These are phyloP conservation scores for Polydrusus pterygomalis DNA, from an alignment of 2,888 invertebrate genomes.

Conservation along the genomic window DNA sequence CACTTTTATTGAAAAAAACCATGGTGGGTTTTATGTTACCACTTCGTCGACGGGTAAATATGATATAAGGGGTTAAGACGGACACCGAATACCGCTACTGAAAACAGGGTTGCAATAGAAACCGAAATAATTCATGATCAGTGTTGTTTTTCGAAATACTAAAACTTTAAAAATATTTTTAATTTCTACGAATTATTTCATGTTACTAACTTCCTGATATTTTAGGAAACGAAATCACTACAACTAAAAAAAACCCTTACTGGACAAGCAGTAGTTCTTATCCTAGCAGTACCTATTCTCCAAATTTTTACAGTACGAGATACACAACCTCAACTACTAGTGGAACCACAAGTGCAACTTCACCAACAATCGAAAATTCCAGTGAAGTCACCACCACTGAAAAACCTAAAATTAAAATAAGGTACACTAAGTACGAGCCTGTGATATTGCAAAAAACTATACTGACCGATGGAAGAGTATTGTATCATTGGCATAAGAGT, in stretches of 20 bases:
- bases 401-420: conserved; percentile 58
- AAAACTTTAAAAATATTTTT: too few species aligned
- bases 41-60: conserved; percentile 51
- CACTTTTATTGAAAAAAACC: conserved; percentile 53
- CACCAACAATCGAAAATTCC: neutral
- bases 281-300: conserved; percentile 19
- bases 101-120: too few species aligned
- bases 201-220: neutral
- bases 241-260: conserved; percentile 29
- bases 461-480: conserved; percentile 67
- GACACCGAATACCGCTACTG: too few species aligned
- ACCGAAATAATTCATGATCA: too few species aligned
- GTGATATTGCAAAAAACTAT: conserved; percentile 69
- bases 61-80: too few species aligned
- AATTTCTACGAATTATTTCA: too few species aligned
- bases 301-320: conserved; percentile 17
- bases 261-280: conserved; percentile 34
- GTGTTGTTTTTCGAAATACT: too few species aligned
- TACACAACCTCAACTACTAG: conserved; percentile 59
- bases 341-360: conserved; percentile 48
- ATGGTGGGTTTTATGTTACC: conserved; percentile 65
- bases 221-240: conserved; percentile 31
- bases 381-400: neutral
- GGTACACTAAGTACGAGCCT: conserved; percentile 69
- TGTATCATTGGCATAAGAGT: conserved; percentile 69